These are phyloP conservation scores for Tautogolabrus adspersus DNA, from an alignment of 2,113 vertebrate species.

Conservation along the genomic window DNA sequence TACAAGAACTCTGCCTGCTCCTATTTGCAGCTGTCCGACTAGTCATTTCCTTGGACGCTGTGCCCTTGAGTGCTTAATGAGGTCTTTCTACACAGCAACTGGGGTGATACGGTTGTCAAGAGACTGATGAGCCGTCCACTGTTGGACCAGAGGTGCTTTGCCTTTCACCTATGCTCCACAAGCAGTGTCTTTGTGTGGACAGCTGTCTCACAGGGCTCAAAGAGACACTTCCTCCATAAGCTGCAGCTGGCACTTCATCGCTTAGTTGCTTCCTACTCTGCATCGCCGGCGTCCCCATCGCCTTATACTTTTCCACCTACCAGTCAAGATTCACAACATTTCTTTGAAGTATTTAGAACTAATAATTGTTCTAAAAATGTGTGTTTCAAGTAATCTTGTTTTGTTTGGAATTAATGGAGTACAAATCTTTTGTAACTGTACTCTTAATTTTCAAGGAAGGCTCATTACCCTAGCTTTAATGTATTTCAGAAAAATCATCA, in stretches of 20 bases:
- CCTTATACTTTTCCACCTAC: background rate
- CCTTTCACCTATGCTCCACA: slow-evolving; percentile 49
- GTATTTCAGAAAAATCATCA: too few relatives aligned
- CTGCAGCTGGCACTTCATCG: slow-evolving; percentile 40
- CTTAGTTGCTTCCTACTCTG: slow-evolving; percentile 33
- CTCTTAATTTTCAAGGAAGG: too few relatives aligned
- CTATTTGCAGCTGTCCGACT: slow-evolving; percentile 43
- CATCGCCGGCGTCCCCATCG: background rate
- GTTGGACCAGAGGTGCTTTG: slow-evolving; percentile 45
- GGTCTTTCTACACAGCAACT: slow-evolving; percentile 56
- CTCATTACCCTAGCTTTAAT: too few relatives aligned
- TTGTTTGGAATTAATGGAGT: too few relatives aligned
- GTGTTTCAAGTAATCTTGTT: too few relatives aligned
- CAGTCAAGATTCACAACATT: background rate
- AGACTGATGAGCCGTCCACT: slow-evolving; percentile 49
- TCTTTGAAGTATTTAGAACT: background rate
- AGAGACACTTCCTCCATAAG: slow-evolving; percentile 38
- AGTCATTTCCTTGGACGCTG: slow-evolving; percentile 37
- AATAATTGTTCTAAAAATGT: background rate
- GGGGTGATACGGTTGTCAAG: slow-evolving; percentile 54
- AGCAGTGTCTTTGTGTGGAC: slow-evolving; percentile 35
- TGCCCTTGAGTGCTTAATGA: slow-evolving; percentile 74
- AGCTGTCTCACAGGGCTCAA: slow-evolving; percentile 47
- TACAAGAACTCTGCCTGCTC: slow-evolving; percentile 22
- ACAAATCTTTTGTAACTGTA: too few relatives aligned